Evolutionary conservation across 2,888 invertebrate genomes (phyloP).

Genomic region (Galeruca laticollis): DNA sequence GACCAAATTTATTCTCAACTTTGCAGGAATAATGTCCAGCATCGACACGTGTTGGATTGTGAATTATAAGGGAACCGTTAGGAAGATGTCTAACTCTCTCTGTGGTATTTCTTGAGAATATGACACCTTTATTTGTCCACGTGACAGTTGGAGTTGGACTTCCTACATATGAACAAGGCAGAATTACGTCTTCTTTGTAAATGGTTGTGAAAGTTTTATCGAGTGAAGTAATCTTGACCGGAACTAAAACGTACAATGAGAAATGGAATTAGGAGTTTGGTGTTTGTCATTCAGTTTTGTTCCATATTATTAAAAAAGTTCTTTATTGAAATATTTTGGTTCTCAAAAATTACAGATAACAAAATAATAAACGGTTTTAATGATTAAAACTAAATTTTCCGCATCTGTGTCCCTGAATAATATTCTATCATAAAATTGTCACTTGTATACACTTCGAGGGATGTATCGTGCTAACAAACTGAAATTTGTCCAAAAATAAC

Average conservation of each 20-base stretch:
- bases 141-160: slow-evolving; percentile 89
- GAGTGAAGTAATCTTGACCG: slow-evolving; percentile 95
- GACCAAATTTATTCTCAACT: slow-evolving; percentile 92
- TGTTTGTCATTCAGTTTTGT: too few species aligned
- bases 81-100: slow-evolving; percentile 87
- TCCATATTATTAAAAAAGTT: too few species aligned
- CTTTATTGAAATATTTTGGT: too few species aligned
- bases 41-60: slow-evolving; percentile 88
- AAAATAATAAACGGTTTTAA: too few species aligned
- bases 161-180: slow-evolving; percentile 93
- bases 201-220: slow-evolving; percentile 93
- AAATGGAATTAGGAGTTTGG: too few species aligned
- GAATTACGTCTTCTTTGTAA: slow-evolving; percentile 90
- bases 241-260: slow-evolving; percentile 75
- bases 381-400: too few species aligned
- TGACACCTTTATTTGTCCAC: slow-evolving; percentile 89
- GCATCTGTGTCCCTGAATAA: too few species aligned
- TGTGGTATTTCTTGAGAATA: slow-evolving; percentile 81
- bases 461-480: too few species aligned
- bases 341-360: too few species aligned
- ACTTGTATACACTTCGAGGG: too few species aligned
- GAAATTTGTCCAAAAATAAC: too few species aligned
- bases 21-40: slow-evolving; percentile 94
- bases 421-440: too few species aligned
- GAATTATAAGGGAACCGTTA: slow-evolving; percentile 93